Evolutionary conservation across 2,888 invertebrate genomes (phyloP).

Genomic region (Cheilosia impressa): DNA sequence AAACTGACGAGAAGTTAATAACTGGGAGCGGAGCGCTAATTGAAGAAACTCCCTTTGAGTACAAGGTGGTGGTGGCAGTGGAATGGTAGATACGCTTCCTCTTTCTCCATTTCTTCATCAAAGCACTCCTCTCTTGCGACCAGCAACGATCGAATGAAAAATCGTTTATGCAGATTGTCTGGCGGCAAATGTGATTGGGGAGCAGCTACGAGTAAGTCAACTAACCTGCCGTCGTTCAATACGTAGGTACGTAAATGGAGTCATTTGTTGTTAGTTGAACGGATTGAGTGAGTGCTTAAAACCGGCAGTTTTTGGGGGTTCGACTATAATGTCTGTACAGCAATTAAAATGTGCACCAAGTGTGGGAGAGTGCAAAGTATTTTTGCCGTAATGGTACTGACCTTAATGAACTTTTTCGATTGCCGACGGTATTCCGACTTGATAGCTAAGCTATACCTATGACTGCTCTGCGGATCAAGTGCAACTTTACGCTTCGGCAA

Average conservation of each 20-base stretch:
- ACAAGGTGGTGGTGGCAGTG: slow-evolving; percentile 41
- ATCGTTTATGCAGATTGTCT: slow-evolving; percentile 73
- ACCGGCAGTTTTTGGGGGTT: slow-evolving; percentile 53
- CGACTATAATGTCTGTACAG: slow-evolving; percentile 60
- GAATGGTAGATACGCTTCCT: slow-evolving; percentile 34
- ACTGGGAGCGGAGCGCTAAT: slow-evolving; percentile 77
- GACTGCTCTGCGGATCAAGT: slow-evolving; percentile 48
- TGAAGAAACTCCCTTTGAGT: slow-evolving; percentile 73
- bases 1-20: slow-evolving; percentile 79
- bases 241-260: slow-evolving; percentile 50
- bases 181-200: slow-evolving; percentile 65
- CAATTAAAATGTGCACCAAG: slow-evolving; percentile 58
- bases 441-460: slow-evolving; percentile 4
- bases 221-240: slow-evolving; percentile 33
- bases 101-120: slow-evolving; percentile 38
- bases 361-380: slow-evolving; percentile 58
- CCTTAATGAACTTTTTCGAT: slow-evolving; percentile 47
- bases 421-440: slow-evolving; percentile 59
- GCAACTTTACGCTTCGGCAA: slow-evolving; percentile 58
- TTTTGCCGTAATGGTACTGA: slow-evolving; percentile 48
- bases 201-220: slow-evolving; percentile 67
- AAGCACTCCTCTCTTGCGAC: slow-evolving; percentile 34
- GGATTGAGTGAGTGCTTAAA: slow-evolving; percentile 51
- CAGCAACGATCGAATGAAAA: slow-evolving; percentile 66
- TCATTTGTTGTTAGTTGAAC: slow-evolving; percentile 56